These are phyloP conservation scores for Andrena marginata DNA, from an alignment of 2,888 invertebrate species.

Conservation along the genomic window DNA sequence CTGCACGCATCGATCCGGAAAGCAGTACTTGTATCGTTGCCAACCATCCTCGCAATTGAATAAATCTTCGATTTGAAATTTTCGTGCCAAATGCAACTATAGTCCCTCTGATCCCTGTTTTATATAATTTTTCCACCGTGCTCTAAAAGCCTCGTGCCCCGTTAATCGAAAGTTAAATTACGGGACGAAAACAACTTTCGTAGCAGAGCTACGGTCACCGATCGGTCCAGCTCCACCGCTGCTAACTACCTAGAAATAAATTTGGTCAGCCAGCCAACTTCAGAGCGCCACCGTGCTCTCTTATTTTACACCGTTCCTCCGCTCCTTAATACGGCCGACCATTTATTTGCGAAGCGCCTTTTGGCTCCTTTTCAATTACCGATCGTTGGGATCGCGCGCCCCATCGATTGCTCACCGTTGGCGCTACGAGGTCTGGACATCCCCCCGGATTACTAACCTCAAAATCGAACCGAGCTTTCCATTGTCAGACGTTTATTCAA, in stretches of 20 bases:
- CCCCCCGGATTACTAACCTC: not conserved
- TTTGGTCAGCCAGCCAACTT: slow-evolving; percentile 60
- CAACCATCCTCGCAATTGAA: not conserved
- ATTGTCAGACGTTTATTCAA: not conserved
- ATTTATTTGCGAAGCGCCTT: slow-evolving; percentile 53
- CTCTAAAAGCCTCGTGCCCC: not conserved
- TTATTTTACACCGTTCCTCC: slow-evolving; percentile 39
- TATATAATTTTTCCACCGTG: not conserved
- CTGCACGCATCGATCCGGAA: not conserved
- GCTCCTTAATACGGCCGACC: slow-evolving; percentile 42
- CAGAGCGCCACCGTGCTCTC: slow-evolving; percentile 44
- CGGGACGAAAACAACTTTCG: slow-evolving; percentile 22
- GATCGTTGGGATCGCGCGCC: slow-evolving; percentile 21
- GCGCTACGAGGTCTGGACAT: not conserved
- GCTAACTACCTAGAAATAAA: slow-evolving; percentile 65
- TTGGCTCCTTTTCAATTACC: slow-evolving; percentile 62
- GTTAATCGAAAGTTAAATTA: slow-evolving; percentile 2
- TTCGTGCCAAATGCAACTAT: too few relatives aligned
- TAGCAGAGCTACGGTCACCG: not conserved
- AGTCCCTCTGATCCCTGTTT: too few relatives aligned
- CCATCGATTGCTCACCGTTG: not conserved
- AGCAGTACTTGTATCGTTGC: not conserved
- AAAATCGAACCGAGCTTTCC: not conserved
- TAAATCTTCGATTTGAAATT: not conserved
- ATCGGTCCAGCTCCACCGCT: not conserved